phyloP scores from a whole-genome alignment of 2,113 vertebrate genomes.

The Muntiacus muntjak region DNA sequence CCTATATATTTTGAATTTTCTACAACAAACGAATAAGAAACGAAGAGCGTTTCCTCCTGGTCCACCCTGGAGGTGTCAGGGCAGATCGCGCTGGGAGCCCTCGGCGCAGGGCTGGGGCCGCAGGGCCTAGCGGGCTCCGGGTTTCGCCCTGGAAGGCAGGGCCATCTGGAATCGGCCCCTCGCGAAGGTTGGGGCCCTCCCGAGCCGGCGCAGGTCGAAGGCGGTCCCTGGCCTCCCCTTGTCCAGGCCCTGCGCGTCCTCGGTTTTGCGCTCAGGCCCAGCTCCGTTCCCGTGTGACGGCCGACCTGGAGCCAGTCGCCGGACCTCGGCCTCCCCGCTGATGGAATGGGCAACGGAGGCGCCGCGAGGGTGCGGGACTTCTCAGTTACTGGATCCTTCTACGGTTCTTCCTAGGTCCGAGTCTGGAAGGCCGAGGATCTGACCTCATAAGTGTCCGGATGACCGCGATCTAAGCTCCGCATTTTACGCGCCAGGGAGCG shows the following conservation, averaged over 20 bases:
- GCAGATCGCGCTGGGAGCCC: no score
- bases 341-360: not conserved
- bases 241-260: not conserved
- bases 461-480: not conserved
- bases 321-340: not conserved
- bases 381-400: not conserved
- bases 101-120: not conserved
- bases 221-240: not conserved
- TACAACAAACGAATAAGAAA: not conserved
- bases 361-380: not conserved
- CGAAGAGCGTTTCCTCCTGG: not conserved
- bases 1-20: not conserved
- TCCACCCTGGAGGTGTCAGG: not conserved
- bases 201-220: no score
- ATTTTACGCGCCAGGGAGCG: not conserved
- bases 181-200: not conserved
- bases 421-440: not conserved
- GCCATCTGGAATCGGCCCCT: not conserved
- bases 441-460: not conserved
- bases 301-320: accelerated
- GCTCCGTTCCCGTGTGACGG: not conserved
- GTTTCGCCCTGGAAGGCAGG: not conserved
- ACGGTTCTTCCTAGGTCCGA: not conserved
- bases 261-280: not conserved
- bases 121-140: not conserved